Evolutionary conservation across 1,140 invertebrate genomes (phyloP), one percentile per base, ranked within the genome.

Genomic region (Eciton burchellii): DNA sequence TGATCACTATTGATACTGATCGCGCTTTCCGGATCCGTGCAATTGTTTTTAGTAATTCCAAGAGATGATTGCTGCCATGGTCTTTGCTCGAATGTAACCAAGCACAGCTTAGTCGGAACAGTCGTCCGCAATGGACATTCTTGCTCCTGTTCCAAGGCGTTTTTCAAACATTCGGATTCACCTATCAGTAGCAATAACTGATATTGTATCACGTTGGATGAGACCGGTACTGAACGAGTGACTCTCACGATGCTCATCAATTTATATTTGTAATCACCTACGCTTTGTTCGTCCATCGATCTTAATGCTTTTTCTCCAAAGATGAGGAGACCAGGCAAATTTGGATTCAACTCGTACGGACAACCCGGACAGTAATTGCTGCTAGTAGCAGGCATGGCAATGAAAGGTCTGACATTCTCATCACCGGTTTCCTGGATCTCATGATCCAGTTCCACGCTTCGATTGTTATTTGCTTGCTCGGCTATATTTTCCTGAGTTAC

Each of bases 281-380:
- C 45, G 11, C 90, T 85, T 0, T 74, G 83, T 8, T 93, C 87
- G 65, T 94, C 93, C 90, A 94, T 92, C 0, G 89, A 89, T 11
- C 73, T 66, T 2, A 90, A 83, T 0, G 90, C 87, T 66, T 93
- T 84, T n/a, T 93, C 90, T 3, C 81, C 89, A 26, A 93, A 91
- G 11, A 65, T 74, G 16, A 60, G 52, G 0, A 94, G 72, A 24
- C 91, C 92, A 26, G 92, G 91, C 11, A 94, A 29, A 43, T 89
- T 91, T 0, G 92, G 91, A 84, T 94, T 94, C 5, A 94, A 35
- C 14, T 94, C 92, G 47, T 90, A 93, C 1, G 93, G 93, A 84
- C 93, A 94, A 41, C 92, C 92, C 5, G 93, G 91, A 84, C 93
- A 94, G 68, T 93, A 93, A 3, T 88, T 87, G 0, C 88, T 81